Base-by-base conservation (phyloP, 2,113 vertebrate species). In the Malurus elegans region DNA sequence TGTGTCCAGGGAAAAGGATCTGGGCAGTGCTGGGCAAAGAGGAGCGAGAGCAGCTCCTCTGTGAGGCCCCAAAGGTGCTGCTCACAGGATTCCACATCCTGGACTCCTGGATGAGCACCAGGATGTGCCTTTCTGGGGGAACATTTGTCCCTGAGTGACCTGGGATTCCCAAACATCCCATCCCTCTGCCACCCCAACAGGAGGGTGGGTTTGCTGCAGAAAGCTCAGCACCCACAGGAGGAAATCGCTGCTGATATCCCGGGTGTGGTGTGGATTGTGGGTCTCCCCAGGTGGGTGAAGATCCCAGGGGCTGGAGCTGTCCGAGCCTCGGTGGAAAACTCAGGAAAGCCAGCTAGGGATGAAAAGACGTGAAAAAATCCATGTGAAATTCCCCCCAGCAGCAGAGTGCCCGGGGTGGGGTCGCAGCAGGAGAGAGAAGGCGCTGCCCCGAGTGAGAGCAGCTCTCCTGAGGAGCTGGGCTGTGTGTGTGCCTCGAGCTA, bases 401-500 rank as follows among this genome's bases (percentile, higher is more conserved):
- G 18, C 53, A 31, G 62, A 38, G 72, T 61, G 48, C 40, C 40
- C 38, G 3, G 20, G 34, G 2, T 25, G n/a, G 58, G 20, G 57
- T 72, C 69, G 58, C 32, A 75, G 8, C 76, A 42, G 66, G 76
- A 34, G 48, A 57, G 40, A 57, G 62, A 80, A 65, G 31, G 18
- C 26, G 18, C 54, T 48, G 44, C 71, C 42, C 56, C 67, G 83
- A 14, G 26, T 71, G 11, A 79, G 48, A 87, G 29, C 79, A 95
- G 5, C 66, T 32, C 66, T 32, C 56, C n/a, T 38, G 71, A 82
- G 57, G 73, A 92, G 78, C 67, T 75, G 57, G 28, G 73, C 24
- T 47, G 48, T 47, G 48, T 40, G 36, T 34, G 87, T 93, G 90
- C 90, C 90, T 95, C 84, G 6, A 89, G 94, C 93, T 92, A 71